Conservation (phyloP, 2,113 vertebrate species). For the Paraplagusia blochii region DNA sequence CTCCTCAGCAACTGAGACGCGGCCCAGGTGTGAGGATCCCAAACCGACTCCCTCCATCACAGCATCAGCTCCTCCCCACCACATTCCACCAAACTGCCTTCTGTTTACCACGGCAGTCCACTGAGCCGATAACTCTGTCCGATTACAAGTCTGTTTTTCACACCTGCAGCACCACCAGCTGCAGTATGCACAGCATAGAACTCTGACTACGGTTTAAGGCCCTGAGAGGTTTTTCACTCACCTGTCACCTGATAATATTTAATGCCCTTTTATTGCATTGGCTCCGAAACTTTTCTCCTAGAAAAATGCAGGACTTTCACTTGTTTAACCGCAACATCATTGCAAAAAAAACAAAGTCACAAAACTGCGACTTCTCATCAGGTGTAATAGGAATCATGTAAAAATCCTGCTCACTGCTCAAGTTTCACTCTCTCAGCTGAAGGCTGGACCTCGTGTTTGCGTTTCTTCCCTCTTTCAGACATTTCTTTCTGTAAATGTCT, state of each 20-base stretch:
- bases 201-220: slow-evolving; percentile 24
- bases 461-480: slow-evolving; percentile 19
- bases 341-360: slow-evolving; percentile 8
- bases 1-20: slow-evolving; percentile 94
- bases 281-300: neutral
- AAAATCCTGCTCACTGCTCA: slow-evolving; percentile 21
- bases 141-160: slow-evolving; percentile 16
- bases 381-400: slow-evolving; percentile 26
- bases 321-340: slow-evolving; percentile 12
- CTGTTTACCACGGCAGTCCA: slow-evolving; percentile 36
- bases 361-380: slow-evolving; percentile 18
- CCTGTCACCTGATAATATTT: slow-evolving; percentile 24
- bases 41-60: slow-evolving; percentile 28
- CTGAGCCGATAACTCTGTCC: slow-evolving; percentile 40
- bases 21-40: slow-evolving; percentile 70
- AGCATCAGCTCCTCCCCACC: slow-evolving; percentile 70
- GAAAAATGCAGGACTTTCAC: neutral
- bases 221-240: slow-evolving; percentile 7
- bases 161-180: slow-evolving; percentile 28
- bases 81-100: slow-evolving; percentile 78
- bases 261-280: slow-evolving; percentile 11
- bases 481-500: slow-evolving; percentile 25
- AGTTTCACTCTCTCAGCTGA: slow-evolving; percentile 4
- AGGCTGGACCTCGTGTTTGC: slow-evolving; percentile 8
- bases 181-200: slow-evolving; percentile 38